phyloP scores from a whole-genome alignment of 1,140 invertebrate genomes.

The Cecropterus lyciades region DNA sequence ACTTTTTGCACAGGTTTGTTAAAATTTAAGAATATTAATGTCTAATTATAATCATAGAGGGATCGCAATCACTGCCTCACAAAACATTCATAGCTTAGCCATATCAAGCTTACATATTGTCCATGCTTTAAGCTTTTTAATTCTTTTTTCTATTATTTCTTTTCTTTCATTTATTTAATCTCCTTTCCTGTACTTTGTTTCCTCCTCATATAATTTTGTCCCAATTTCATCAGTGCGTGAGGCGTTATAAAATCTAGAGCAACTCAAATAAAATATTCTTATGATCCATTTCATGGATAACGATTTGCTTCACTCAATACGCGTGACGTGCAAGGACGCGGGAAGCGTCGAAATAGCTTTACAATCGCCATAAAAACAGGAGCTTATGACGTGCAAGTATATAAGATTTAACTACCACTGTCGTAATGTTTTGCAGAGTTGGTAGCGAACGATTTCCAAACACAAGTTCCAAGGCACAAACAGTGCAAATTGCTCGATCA shows the following conservation, averaged over 20 bases:
- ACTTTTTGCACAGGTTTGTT: slow-evolving; percentile 38
- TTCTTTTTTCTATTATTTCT: slow-evolving; percentile 65
- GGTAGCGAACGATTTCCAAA: slow-evolving; percentile 50
- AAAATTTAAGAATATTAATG: slow-evolving; percentile 28
- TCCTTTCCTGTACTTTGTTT: slow-evolving; percentile 65
- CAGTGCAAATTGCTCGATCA: slow-evolving; percentile 48
- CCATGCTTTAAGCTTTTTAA: slow-evolving; percentile 79
- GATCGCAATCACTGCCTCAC: slow-evolving; percentile 82
- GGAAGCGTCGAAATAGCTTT: slow-evolving; percentile 51
- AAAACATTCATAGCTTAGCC: slow-evolving; percentile 82
- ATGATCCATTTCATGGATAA: slow-evolving; percentile 45
- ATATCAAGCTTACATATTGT: slow-evolving; percentile 75
- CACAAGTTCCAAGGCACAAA: slow-evolving; percentile 44
- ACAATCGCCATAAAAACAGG: slow-evolving; percentile 42
- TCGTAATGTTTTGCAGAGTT: slow-evolving; percentile 57
- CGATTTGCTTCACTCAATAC: slow-evolving; percentile 38
- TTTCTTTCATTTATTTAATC: slow-evolving; percentile 61
- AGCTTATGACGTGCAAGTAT: slow-evolving; percentile 38
- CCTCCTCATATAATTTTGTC: slow-evolving; percentile 57
- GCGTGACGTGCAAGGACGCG: slow-evolving; percentile 39
- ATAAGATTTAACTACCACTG: slow-evolving; percentile 43
- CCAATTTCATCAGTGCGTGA: slow-evolving; percentile 47
- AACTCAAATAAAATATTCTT: slow-evolving; percentile 39
- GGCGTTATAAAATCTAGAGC: slow-evolving; percentile 43
- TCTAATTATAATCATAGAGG: slow-evolving; percentile 53